These are phyloP conservation scores for Zoanthus solanderi DNA, from an alignment of 92 coral and sea anemone genomes.

Conservation along the genomic window DNA sequence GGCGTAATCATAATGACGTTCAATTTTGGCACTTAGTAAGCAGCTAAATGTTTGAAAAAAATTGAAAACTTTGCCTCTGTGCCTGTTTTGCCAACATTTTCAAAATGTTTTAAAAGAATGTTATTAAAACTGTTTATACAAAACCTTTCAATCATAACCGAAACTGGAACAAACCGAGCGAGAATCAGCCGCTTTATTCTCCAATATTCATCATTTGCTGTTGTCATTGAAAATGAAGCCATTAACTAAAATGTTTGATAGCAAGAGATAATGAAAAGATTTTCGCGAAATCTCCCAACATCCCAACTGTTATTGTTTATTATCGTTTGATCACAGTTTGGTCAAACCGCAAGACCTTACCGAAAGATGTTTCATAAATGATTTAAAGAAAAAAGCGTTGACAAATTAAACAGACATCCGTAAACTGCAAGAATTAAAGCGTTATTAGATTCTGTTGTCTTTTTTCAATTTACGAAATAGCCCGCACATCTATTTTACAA, in stretches of 20 bases:
- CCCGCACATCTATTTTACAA: too few relatives aligned
- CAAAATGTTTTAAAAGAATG: too few relatives aligned
- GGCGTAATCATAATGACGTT: too few relatives aligned
- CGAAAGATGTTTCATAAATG: neutral
- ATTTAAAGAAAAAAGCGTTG: neutral
- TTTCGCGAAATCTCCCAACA: neutral
- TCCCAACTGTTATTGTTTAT: neutral
- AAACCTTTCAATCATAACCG: neutral
- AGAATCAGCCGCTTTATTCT: neutral
- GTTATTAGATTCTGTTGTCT: neutral
- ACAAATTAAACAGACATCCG: neutral
- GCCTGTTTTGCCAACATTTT: too few relatives aligned
- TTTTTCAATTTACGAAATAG: neutral
- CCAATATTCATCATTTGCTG: neutral
- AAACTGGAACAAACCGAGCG: neutral
- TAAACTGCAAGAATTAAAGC: neutral
- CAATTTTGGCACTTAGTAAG: too few relatives aligned
- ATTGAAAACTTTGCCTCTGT: too few relatives aligned
- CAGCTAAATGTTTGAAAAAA: too few relatives aligned
- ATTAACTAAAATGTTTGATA: neutral
- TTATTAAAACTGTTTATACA: neutral
- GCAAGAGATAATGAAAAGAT: neutral
- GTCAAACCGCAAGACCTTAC: conserved; percentile 26
- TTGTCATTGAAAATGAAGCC: conserved; percentile 3
- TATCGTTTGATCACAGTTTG: neutral